Conservation (phyloP, 1,140 invertebrate species). For the Papilio xuthus region DNA sequence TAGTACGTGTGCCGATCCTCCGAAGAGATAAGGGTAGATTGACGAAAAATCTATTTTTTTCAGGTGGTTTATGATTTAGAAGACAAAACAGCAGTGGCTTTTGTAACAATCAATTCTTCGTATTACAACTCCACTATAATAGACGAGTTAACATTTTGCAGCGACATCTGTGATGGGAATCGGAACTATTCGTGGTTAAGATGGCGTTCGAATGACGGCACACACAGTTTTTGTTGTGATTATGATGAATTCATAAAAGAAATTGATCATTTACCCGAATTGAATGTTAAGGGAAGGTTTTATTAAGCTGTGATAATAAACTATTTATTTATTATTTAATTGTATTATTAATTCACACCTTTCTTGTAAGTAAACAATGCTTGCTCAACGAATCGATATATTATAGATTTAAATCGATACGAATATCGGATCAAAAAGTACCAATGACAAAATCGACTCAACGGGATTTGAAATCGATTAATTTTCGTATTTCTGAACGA, state of each 20-base stretch:
- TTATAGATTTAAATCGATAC: too few species aligned
- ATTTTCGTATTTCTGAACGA: too few species aligned
- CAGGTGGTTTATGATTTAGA: constrained; percentile 61
- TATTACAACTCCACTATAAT: constrained; percentile 56
- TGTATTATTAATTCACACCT: background rate
- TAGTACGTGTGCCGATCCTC: too few species aligned
- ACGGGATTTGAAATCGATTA: too few species aligned
- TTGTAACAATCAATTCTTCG: constrained; percentile 67
- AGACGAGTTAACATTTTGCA: constrained; percentile 55
- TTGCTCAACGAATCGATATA: too few species aligned
- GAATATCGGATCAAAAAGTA: too few species aligned
- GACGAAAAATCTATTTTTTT: constrained; percentile 38
- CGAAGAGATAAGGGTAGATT: too few species aligned
- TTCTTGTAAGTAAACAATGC: too few species aligned
- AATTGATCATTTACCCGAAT: constrained; percentile 52
- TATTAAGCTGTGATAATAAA: constrained; percentile 44
- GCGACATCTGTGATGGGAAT: constrained; percentile 55
- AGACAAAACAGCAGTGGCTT: constrained; percentile 50
- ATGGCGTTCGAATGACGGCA: constrained; percentile 64
- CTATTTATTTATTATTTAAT: background rate
- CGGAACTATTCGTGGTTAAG: constrained; percentile 55
- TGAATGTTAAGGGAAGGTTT: constrained; percentile 57
- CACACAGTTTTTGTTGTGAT: constrained; percentile 70
- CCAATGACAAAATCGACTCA: too few species aligned
- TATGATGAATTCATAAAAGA: constrained; percentile 54